Conservation (phyloP, 2,888 invertebrate genomes). For the Leptinotarsa juncta region DNA sequence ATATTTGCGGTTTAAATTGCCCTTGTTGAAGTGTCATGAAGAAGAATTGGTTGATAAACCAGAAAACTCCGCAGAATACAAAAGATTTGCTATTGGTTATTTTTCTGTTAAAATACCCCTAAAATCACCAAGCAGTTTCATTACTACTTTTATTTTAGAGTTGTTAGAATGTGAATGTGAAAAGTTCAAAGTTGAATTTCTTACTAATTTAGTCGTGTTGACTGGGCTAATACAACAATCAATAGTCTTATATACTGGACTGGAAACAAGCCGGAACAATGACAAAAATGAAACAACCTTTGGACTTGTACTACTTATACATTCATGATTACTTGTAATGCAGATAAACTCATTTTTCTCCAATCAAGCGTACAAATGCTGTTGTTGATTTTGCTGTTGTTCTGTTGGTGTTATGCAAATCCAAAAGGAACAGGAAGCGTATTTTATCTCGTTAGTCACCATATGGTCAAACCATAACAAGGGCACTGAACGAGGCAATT, state of each 20-base stretch:
- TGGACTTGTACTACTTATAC: slow-evolving; percentile 2
- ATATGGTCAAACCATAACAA: slow-evolving; percentile 51
- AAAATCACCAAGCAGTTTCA: no score
- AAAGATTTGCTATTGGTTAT: no score
- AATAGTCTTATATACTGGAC: neutral
- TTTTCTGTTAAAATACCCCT: no score
- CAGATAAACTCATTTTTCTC: slow-evolving; percentile 14
- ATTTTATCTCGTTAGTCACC: slow-evolving; percentile 50
- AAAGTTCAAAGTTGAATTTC: no score
- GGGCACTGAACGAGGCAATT: slow-evolving; percentile 50
- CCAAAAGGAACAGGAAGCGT: slow-evolving; percentile 51
- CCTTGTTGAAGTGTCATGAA: no score
- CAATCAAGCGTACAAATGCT: slow-evolving; percentile 17
- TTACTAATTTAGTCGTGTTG: neutral
- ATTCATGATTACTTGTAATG: slow-evolving; percentile 15
- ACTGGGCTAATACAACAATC: neutral
- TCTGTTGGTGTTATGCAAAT: slow-evolving; percentile 51
- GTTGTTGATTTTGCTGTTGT: slow-evolving; percentile 18
- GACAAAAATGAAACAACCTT: slow-evolving; percentile 5
- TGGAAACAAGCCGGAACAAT: slow-evolving; percentile 9
- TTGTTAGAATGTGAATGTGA: no score
- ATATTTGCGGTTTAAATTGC: no score
- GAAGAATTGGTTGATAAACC: no score
- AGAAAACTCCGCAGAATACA: no score
- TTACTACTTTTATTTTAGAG: no score